Conservation (phyloP, 35 echinoderm and acorn worm species). For the Lytechinus pictus region DNA sequence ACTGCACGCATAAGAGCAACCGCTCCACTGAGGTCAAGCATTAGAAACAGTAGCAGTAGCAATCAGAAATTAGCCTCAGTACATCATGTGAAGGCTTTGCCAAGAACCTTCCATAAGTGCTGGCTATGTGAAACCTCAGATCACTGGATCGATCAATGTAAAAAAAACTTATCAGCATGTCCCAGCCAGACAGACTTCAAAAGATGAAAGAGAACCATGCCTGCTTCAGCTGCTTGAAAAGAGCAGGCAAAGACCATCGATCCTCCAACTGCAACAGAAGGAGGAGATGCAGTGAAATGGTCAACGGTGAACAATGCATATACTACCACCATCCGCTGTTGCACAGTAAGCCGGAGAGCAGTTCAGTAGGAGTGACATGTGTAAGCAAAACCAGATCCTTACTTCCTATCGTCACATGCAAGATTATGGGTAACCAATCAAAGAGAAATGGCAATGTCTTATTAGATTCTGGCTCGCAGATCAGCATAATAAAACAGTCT, state of each 20-base stretch:
- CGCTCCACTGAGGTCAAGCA: slow-evolving; percentile 38
- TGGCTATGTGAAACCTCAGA: slow-evolving; percentile 48
- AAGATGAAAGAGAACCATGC: slow-evolving; percentile 58
- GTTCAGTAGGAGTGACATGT: too few species aligned
- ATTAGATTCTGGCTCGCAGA: too few species aligned
- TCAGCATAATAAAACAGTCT: too few species aligned
- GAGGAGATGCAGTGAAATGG: neutral
- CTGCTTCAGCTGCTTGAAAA: slow-evolving; percentile 70
- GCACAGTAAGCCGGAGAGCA: neutral
- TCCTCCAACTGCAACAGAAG: slow-evolving; percentile 47
- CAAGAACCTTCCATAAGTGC: slow-evolving; percentile 6
- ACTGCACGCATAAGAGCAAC: slow-evolving; percentile 55
- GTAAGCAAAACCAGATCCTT: too few species aligned
- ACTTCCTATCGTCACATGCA: too few species aligned
- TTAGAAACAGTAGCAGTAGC: neutral
- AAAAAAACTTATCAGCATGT: neutral
- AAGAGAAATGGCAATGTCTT: too few species aligned
- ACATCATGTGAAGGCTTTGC: too few species aligned
- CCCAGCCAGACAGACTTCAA: neutral
- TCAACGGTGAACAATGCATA: neutral
- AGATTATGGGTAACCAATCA: too few species aligned
- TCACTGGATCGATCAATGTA: slow-evolving; percentile 62
- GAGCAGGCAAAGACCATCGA: slow-evolving; percentile 47
- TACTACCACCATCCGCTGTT: neutral
- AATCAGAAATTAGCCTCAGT: neutral